Conservation (phyloP, 2,113 vertebrate genomes). For the Dicrurus megarhynchus region DNA sequence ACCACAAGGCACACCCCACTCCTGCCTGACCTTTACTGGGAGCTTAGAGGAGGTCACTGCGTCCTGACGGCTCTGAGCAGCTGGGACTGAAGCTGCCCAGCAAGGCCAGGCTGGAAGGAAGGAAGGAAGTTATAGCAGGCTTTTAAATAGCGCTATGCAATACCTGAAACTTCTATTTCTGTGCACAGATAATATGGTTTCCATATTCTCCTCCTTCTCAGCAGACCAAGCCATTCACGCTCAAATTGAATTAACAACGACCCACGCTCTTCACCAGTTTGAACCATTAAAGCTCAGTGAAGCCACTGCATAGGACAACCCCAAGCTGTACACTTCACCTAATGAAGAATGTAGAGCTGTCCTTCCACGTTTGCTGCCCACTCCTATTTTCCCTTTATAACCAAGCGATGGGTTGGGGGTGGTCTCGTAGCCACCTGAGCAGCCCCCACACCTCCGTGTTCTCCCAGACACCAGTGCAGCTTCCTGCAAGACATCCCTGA, state of each 20-base stretch:
- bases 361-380: neutral
- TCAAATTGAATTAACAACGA: neutral
- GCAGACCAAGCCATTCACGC: neutral
- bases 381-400: neutral
- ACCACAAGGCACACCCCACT: neutral
- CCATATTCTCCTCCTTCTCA: neutral
- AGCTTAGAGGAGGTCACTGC: neutral
- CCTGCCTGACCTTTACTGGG: neutral
- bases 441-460: neutral
- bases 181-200: neutral
- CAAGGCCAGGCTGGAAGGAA: constrained; percentile 46
- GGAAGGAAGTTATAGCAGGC: constrained; percentile 54
- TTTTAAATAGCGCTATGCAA: constrained; percentile 11
- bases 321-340: neutral
- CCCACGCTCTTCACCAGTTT: neutral
- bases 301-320: rapidly evolving
- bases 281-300: neutral
- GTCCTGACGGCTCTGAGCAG: neutral
- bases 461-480: rapidly evolving
- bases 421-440: neutral
- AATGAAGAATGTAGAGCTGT: rapidly evolving
- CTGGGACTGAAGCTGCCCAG: neutral
- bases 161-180: constrained; percentile 44
- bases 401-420: neutral
- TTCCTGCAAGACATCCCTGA: neutral